phyloP scores from a whole-genome alignment of 2,888 invertebrate genomes.

The Cremastinae sp. region DNA sequence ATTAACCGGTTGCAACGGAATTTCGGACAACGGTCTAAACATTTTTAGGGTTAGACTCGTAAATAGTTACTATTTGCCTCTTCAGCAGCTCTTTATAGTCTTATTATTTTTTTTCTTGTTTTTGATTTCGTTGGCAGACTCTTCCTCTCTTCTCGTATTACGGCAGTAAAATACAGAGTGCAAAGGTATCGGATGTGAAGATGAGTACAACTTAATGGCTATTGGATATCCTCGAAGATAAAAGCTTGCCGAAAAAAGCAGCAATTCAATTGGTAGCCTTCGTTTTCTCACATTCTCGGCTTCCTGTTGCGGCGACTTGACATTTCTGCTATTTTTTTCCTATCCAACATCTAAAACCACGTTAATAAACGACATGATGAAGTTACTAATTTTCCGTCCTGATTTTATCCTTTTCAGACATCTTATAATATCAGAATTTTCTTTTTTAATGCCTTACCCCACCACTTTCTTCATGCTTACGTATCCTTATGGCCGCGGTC shows the following conservation, averaged over 20 bases:
- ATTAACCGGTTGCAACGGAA: too few species aligned
- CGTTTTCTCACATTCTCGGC: slow-evolving; percentile 9
- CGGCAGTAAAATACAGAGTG: slow-evolving; percentile 25
- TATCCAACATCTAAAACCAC: slow-evolving; percentile 8
- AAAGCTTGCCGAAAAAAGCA: slow-evolving; percentile 30
- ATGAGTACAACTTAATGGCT: slow-evolving; percentile 53
- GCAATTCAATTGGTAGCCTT: slow-evolving; percentile 34
- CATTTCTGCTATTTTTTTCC: slow-evolving; percentile 19
- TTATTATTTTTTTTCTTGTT: slow-evolving; percentile 33
- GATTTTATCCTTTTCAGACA: slow-evolving; percentile 25
- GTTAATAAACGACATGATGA: slow-evolving; percentile 34
- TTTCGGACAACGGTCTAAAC: too few species aligned
- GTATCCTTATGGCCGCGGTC: slow-evolving; percentile 32
- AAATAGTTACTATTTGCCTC: slow-evolving; percentile 50
- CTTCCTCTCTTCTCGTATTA: slow-evolving; percentile 25
- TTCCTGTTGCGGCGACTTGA: slow-evolving; percentile 5
- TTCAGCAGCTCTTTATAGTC: slow-evolving; percentile 31
- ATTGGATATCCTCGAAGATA: slow-evolving; percentile 48
- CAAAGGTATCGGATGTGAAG: slow-evolving; percentile 35
- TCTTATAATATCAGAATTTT: slow-evolving; percentile 15
- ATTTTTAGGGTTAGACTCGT: slow-evolving; percentile 4
- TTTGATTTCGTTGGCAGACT: slow-evolving; percentile 23
- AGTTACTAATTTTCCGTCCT: slow-evolving; percentile 27
- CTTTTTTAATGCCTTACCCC: slow-evolving; percentile 31
- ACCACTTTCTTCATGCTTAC: slow-evolving; percentile 20